A percentile compares a stretch with the other conserved stretches of the same genome.
Conservation (phyloP, 1,140 invertebrate species). For the Pogonus chalceus region DNA sequence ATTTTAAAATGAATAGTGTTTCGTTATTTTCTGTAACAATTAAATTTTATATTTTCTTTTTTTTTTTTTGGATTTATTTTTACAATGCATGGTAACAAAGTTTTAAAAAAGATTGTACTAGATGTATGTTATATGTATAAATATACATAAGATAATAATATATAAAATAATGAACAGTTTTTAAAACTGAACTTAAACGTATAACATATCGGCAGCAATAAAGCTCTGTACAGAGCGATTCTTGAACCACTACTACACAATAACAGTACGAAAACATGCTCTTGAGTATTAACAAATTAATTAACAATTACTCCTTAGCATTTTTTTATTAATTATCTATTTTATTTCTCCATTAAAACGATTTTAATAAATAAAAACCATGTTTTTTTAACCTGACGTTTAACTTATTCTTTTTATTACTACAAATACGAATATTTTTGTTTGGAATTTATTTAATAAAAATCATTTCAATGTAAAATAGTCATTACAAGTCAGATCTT, state of each 20-base stretch:
- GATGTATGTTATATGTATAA: conserved; percentile 16
- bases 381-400: too few relatives aligned
- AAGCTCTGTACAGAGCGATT: neutral
- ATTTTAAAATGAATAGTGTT: neutral
- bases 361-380: too few relatives aligned
- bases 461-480: conserved; percentile 5
- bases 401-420: too few relatives aligned
- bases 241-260: too few relatives aligned
- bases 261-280: too few relatives aligned
- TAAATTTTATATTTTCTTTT: neutral
- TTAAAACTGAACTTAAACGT: conserved; percentile 13
- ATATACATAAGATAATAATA: conserved; percentile 19
- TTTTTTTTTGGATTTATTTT: too few relatives aligned
- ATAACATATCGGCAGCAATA: neutral
- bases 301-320: too few relatives aligned
- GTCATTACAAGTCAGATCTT: conserved; percentile 19
- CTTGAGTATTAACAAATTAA: too few relatives aligned
- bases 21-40: neutral
- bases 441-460: conserved; percentile 9
- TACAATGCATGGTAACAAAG: conserved; percentile 25
- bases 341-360: too few relatives aligned
- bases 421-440: too few relatives aligned
- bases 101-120: conserved; percentile 29
- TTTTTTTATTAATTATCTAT: too few relatives aligned
- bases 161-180: conserved; percentile 18